Base-by-base conservation (phyloP, 2,797 vertebrate genomes). In the Typhlichthys eigenmanni region DNA sequence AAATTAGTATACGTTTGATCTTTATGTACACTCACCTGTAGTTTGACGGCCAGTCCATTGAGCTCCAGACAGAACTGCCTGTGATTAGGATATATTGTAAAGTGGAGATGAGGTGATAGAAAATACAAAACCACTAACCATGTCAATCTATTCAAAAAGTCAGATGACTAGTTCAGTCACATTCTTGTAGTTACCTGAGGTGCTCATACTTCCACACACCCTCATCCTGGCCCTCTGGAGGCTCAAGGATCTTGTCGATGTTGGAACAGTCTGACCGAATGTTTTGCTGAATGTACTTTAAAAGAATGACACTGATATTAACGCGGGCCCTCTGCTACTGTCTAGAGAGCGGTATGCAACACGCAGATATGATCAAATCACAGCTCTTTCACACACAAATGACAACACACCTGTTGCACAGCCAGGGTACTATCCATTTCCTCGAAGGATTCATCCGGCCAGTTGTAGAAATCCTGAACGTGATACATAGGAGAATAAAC, bases 161-260 rank as follows among this genome's bases (percentile, higher is more conserved):
- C 50, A 2, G 24, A 58, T 9, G 13, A 16, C 10, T 47, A 45
- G 11, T 16, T 8, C 53, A 14, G 3, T 58, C 57, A 61, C 7
- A 10, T 24, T 46, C 29, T 45, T 8, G 24, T n/a, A 72, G 62
- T 2, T 90, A 98, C 97, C 97, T 95, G 85, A 98, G 94, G 83
- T 99, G 97, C 84, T 99, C 97, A 12, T 99, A 99, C 59, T 99
- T 99, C 97, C 97, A 99, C 2, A 99, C 97, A 0, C 97, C 97
- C 88, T 99, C 97, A 78, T 99, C 96, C 89, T 98, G 96, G 52
- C 97, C 97, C 87, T 99, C 97, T 0, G 97, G 97, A 73, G 97
- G 96, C 78, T 99, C 97, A 81, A 99, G 92, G 87, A 99, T 98
- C 91, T 98, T 97, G 84, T 99, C 96, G 60, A 97, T 99, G 88